These are phyloP conservation scores for Gymnopithys bicolor DNA, from an alignment of 2,797 vertebrate species.

Conservation along the genomic window DNA sequence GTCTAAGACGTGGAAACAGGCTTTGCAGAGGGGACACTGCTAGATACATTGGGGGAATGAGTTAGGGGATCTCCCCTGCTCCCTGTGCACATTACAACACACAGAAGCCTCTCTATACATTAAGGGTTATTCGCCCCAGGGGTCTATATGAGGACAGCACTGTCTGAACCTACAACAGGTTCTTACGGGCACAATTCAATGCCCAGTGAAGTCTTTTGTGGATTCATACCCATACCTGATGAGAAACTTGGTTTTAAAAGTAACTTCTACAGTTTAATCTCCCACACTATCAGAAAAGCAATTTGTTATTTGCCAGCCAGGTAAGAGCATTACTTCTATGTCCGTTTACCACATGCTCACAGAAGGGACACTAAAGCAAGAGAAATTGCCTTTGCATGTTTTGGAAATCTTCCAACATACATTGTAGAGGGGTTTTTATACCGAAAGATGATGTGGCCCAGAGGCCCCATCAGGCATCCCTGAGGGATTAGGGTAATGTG, in stretches of 20 bases:
- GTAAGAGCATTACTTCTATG: not conserved
- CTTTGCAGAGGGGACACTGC: not conserved
- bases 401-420: not conserved
- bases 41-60: not conserved
- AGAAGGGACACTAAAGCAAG: not conserved
- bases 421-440: not conserved
- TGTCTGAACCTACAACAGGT: not conserved
- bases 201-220: not conserved
- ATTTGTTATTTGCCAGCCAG: not conserved
- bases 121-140: not conserved
- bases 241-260: not conserved
- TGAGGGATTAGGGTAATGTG: not conserved
- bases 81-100: not conserved
- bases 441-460: not conserved
- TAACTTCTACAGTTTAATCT: not conserved
- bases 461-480: not conserved
- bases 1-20: not conserved
- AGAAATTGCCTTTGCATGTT: not conserved
- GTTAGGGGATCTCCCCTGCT: not conserved
- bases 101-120: not conserved
- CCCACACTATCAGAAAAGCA: not conserved
- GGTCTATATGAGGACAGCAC: not conserved
- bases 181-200: not conserved
- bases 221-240: not conserved
- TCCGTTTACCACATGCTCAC: not conserved